Evolutionary conservation across 2,113 vertebrate genomes (phyloP), one percentile per base, ranked within the genome.

Genomic region (Hypocryptadius cinnamomeus): DNA sequence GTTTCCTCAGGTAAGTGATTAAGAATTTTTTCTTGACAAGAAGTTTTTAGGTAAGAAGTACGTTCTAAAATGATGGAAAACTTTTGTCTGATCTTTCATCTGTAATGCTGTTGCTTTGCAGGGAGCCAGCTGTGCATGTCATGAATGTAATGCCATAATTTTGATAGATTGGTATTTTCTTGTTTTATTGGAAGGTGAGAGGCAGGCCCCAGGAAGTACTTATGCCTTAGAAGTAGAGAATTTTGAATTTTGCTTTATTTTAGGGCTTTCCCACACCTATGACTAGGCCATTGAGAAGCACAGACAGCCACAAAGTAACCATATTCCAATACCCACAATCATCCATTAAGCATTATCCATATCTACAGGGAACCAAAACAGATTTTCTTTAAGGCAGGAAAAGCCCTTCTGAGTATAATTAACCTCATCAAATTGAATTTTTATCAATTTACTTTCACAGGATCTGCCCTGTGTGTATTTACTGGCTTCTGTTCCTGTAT

Each of bases 341-440:
- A 24, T 77, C 24, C 54, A 65, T 81, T 63, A 91, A 78, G 9
- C 44, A 72, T 85, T 89, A 44, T 61, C n/a, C 30, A 22, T 54
- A 76, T 28, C 81, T 82, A 79, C 53, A 87, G 79, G 70, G 72
- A 88, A 69, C 11, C 2, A 53, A 92, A 91, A 11, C 27, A 91
- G 71, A 83, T 89, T 93, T 74, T 80, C 80, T 94, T 78, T 76
- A 77, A 82, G 70, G 65, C 45, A 89, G 9, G 10, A 72, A 92
- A 84, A 86, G 53, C 17, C 79, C 57, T 87, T 89, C 27, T 6
- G 59, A 76, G 66, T 74, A 88, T 88, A 97, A 96, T 95, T 97
- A 96, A 95, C 69, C 59, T 28, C 39, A 91, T 83, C 33, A 66
- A 93, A 94, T 79, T 94, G 87, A 94, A 93, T 90, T 96, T 95